Percentiles rank a stretch among this genome's conserved stretches.
These are phyloP conservation scores for Mohoua ochrocephala DNA, from an alignment of 2,113 vertebrate species.

Conservation along the genomic window DNA sequence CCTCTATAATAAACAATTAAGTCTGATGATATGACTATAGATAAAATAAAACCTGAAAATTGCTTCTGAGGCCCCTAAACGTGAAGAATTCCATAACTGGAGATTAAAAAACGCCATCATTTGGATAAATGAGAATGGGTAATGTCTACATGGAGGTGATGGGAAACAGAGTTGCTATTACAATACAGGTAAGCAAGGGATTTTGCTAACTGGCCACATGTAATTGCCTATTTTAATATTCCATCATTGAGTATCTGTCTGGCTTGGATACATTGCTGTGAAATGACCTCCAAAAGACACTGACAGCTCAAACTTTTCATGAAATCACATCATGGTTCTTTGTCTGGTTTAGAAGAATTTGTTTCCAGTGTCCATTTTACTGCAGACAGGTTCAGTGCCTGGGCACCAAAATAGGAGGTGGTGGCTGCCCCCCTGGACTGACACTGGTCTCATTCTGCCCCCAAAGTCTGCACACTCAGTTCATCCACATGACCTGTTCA, in stretches of 20 bases:
- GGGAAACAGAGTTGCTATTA: neutral
- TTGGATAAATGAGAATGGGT: neutral
- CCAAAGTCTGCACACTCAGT: neutral
- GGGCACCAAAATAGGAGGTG: neutral
- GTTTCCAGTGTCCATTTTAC: neutral
- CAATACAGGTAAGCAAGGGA: neutral
- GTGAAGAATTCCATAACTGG: neutral
- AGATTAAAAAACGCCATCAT: neutral
- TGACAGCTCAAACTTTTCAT: neutral
- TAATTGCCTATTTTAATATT: neutral
- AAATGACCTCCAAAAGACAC: neutral
- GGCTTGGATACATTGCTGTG: neutral
- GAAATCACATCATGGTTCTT: neutral
- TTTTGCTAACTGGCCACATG: neutral
- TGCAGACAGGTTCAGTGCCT: neutral
- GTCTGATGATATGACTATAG: neutral
- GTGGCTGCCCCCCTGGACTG: neutral
- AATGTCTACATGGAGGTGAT: neutral
- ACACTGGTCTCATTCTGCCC: neutral
- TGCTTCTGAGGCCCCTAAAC: neutral
- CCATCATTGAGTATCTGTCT: neutral
- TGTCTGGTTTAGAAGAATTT: neutral
- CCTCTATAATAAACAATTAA: neutral
- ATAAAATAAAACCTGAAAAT: neutral
- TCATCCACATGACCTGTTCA: neutral